phyloP scores from a whole-genome alignment of 2,113 vertebrate genomes.

The Eidolon helvum region DNA sequence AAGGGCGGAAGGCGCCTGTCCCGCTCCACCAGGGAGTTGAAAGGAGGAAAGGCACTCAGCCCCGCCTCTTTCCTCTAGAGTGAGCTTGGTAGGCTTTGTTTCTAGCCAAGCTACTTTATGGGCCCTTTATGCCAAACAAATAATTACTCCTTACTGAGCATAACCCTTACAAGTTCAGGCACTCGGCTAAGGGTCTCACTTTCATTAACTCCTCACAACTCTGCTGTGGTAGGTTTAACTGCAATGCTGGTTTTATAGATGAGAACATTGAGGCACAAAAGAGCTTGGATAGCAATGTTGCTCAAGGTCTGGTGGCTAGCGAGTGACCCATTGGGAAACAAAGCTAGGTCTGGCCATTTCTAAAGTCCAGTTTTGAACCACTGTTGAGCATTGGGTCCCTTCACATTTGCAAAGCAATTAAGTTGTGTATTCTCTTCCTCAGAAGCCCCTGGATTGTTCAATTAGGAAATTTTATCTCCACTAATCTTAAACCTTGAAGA shows the following conservation, averaged over 20 bases:
- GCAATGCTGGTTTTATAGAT: background rate
- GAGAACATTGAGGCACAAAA: background rate
- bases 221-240: background rate
- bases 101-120: background rate
- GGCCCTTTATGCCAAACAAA: background rate
- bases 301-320: background rate
- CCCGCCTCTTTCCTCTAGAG: background rate
- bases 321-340: background rate
- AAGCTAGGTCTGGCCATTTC: background rate
- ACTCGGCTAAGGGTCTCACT: no score
- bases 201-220: background rate
- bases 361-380: background rate
- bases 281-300: background rate
- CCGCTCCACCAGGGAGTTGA: accelerated
- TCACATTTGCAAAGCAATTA: background rate
- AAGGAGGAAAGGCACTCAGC: background rate
- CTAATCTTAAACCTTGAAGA: background rate
- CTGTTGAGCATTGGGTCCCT: background rate
- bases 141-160: background rate
- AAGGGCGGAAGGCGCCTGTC: background rate
- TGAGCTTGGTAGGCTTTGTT: background rate
- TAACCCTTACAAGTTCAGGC: background rate
- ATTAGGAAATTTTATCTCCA: background rate
- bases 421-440: background rate
- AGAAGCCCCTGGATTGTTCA: background rate